These are phyloP conservation scores for Sinopyrophorus schimmeli DNA, from an alignment of 2,888 invertebrate species.

Conservation along the genomic window DNA sequence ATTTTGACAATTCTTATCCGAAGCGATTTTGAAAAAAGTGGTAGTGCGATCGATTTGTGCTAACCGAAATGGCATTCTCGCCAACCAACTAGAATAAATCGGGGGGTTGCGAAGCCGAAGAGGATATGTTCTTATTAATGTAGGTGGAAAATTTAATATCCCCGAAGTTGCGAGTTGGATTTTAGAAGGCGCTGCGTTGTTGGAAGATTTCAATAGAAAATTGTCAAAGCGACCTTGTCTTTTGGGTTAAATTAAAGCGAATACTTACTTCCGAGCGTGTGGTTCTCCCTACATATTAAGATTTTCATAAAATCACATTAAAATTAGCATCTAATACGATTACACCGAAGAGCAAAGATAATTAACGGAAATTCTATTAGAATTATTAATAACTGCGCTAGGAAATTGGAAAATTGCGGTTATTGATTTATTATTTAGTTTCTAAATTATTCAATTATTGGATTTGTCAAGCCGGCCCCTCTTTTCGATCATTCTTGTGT, in stretches of 20 bases:
- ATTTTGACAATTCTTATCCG: too few species aligned
- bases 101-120: too few species aligned
- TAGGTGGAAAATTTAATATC: too few species aligned
- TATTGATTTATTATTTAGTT: constrained; percentile 28
- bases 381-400: constrained; percentile 35
- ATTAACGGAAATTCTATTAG: constrained; percentile 52
- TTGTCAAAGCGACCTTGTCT: constrained; percentile 17
- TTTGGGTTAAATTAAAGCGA: constrained; percentile 24
- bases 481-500: too few species aligned
- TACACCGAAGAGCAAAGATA: constrained; percentile 47
- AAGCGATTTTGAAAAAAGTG: too few species aligned
- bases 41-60: too few species aligned
- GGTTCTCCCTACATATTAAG: constrained; percentile 37
- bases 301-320: constrained; percentile 49
- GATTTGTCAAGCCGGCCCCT: constrained; percentile 1
- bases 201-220: not conserved
- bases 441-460: constrained; percentile 22
- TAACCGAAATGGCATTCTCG: too few species aligned
- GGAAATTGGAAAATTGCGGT: constrained; percentile 31
- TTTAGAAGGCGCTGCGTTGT: not conserved
- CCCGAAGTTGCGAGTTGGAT: too few species aligned
- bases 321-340: constrained; percentile 53
- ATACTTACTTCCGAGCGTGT: constrained; percentile 23
- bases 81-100: too few species aligned
- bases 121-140: too few species aligned